Base-by-base conservation (phyloP, 37 sponge, comb jelly and placozoan genomes). In the Corticium candelabrum region DNA sequence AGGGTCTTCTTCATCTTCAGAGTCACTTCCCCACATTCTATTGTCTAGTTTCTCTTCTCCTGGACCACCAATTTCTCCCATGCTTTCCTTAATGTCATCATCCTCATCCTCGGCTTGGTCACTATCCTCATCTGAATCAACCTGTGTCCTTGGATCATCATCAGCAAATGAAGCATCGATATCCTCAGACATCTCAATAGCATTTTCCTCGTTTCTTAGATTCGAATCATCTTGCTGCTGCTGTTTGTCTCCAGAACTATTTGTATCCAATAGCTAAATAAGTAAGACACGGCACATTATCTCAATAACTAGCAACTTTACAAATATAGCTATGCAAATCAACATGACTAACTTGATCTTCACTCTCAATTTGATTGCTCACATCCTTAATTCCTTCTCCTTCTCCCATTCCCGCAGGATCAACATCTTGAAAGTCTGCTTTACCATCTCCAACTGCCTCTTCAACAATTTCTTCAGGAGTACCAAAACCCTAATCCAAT, bases 351-450 rank as follows among this genome's bases (percentile, higher is more conserved):
- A 86, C 86, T 82, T 82, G 86, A 21, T 86, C 86, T 37, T 81
- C 77, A 0, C 39, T 34, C 3, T 76, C 81, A 3, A 81, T 81
- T 27, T 87, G 77, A 32, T 87, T 78, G 74, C 87, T 88, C 33
- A 96, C 92, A 85, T 96, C 89, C 30, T 75, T 89, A 11, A 74
- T 37, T 40, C 96, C 96, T 11, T 87, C 73, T 5, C 96, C 96
- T 4, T 96, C 90, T 39, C 89, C 96, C 62, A 96, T 85, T 0
- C 96, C 96, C 38, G 89, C 92, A 34, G 86, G 88, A 34, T 96
- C 92, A 29, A 83, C 70, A 35, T 86, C 90, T 34, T 85, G 83
- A 41, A 89, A 87, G 34, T 89, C 88, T 4, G 79, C 85, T 4
- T 77, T 86, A 57, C 84, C 84, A 29, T 40, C 78, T 57, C 43